These are phyloP conservation scores for Aricia agestis DNA, from an alignment of 1,140 invertebrate genomes.

Conservation along the genomic window DNA sequence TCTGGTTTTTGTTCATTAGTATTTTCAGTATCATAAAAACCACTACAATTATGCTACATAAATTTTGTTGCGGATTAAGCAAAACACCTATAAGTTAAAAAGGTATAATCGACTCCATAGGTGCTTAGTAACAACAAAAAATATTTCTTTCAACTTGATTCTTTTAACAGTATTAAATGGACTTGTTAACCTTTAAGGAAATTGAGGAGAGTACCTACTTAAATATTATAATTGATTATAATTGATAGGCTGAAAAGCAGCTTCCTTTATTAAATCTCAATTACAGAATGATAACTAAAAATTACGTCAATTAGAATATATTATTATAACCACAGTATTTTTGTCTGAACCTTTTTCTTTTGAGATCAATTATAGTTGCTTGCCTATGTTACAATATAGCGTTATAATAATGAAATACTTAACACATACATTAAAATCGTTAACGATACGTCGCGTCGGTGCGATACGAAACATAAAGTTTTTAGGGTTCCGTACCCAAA, in stretches of 20 bases:
- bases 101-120: too few species aligned
- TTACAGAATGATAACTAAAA: conserved; percentile 23
- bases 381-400: neutral
- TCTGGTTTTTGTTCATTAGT: neutral
- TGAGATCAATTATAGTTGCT: neutral
- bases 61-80: neutral
- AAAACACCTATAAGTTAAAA: neutral
- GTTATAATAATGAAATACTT: too few species aligned
- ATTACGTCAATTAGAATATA: conserved; percentile 14
- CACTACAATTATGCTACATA: too few species aligned
- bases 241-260: neutral
- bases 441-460: too few species aligned
- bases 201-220: neutral
- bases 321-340: neutral
- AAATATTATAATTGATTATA: neutral
- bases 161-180: neutral
- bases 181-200: neutral
- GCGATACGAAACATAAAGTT: too few species aligned
- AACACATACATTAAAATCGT: too few species aligned
- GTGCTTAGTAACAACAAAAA: too few species aligned
- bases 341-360: conserved; percentile 5
- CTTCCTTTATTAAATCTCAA: conserved; percentile 7
- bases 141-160: neutral
- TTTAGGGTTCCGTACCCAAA: too few species aligned
- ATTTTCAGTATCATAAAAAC: neutral